Evolutionary conservation across 1,140 invertebrate species (phyloP), one percentile per base, ranked within the genome.

Genomic region (Medauroidea extradentata): DNA sequence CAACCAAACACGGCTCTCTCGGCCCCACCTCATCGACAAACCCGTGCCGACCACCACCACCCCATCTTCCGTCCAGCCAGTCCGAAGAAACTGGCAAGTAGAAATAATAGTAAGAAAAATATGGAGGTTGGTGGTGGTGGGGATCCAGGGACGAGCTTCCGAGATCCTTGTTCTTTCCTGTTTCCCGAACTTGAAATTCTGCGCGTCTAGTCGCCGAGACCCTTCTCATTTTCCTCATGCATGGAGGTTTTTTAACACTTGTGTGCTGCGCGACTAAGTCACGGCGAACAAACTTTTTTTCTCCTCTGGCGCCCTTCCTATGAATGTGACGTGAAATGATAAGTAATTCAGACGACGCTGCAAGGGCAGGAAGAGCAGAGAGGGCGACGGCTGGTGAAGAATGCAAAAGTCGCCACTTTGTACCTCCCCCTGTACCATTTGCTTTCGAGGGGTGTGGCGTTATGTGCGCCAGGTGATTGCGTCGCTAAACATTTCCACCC

Each of bases 301-400:
- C 29, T 34, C 29, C 49, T 18, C 19, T 51, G 16, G 11, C 27
- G 19, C 48, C 19, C 43, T 19, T 7, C 13, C 18, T 49, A 39
- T 34, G 56, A 57, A 57, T 57, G 56, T 57, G 56, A 57, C 56
- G 48, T 57, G 56, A 52, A 57, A 57, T 52, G 56, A 49, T 29
- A 50, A 50, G 29, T 57, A 57, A 57, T 50, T 49, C 56, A 46
- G 27, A 34, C 16, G 43, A 46, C 24, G 38, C 13, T 21, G 11
- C 21, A 24, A 2, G 18, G 34, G 19, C 19, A 53, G 34, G 11
- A 53, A 53, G 38, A 24, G 29, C 29, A 11, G 29, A 34, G 4
- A 11, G 29, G 29, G 29, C 29, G 29, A 34, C 29, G 29, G 29
- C 29, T 34, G 29, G 29, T 11, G 42, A 50, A 53, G 44, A 54